A percentile compares a stretch with the other conserved stretches of the same genome.
Evolutionary conservation across 2,797 vertebrate genomes (phyloP).

Genomic region (Lepidocolaptes lacrymiger): DNA sequence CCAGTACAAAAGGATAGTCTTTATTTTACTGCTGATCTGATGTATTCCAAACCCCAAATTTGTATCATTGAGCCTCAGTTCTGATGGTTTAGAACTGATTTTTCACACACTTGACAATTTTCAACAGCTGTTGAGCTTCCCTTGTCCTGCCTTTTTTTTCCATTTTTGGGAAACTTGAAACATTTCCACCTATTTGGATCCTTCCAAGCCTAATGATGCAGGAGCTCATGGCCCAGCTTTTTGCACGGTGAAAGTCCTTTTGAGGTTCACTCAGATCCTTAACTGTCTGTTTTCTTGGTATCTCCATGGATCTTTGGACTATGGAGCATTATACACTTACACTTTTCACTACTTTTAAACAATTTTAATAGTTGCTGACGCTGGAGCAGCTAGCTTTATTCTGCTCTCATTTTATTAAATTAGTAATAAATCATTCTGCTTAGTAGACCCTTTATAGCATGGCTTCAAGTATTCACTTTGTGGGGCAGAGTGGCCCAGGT

Average conservation of each 20-base stretch:
- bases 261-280: not conserved
- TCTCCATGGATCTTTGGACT: not conserved
- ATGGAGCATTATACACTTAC: not conserved
- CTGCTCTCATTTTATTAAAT: not conserved
- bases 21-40: not conserved
- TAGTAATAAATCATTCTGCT: not conserved
- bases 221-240: not conserved
- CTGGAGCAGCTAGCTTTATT: not conserved
- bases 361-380: not conserved
- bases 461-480: not conserved
- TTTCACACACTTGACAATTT: not conserved
- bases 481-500: not conserved
- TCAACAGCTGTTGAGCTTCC: not conserved
- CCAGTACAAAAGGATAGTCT: not conserved
- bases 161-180: not conserved
- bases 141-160: rapidly evolving
- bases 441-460: not conserved
- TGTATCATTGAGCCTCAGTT: not conserved
- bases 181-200: not conserved
- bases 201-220: not conserved
- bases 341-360: not conserved
- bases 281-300: not conserved
- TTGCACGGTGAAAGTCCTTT: not conserved
- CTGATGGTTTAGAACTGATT: not conserved
- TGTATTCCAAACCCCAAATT: not conserved